Base-by-base conservation (phyloP, 2,797 vertebrate species). In the Halcyon leucocephala region DNA sequence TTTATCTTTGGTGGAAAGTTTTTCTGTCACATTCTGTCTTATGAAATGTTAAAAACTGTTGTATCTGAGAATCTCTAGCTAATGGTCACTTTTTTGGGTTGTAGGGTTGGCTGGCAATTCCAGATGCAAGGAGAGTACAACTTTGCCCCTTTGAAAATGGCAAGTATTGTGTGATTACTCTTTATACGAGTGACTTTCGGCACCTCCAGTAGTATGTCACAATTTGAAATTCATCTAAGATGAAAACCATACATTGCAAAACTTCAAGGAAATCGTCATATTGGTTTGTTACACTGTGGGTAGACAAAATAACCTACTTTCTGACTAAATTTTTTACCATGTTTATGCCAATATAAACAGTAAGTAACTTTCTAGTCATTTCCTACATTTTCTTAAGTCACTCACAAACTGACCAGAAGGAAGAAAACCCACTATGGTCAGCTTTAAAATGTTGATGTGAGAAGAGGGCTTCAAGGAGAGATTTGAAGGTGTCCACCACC, bases 61-160 rank as follows among this genome's bases (percentile, higher is more conserved):
- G 4, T 65, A 10, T 60, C 58, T 90, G 73, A 86, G 55, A 78
- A 41, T 64, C 55, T 84, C 12, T 82, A 91, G 71, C 42, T 95
- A 90, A 96, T 35, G 13, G 13, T 7, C 15, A 25, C 37, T 90
- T 55, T 74, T 77, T 96, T 89, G 77, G n/a, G 41, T 97, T 49
- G 15, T 90, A 99, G 99, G 99, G 98, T 17, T 99, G 99, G 99
- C 97, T 98, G 18, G 97, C 96, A 8, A 89, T 98, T 94, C 97
- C 96, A 14, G 99, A 99, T 52, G 99, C 99, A 10, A 97, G 98
- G 41, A 98, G 99, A 90, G 96, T 98, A 82, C 99, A 98, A 66
- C 97, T 98, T 95, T 99, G 99, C 74, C 99, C 99, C 18, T 99
- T 99, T 95, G 98, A 97, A 98, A 97, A 99, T 46, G 98, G 99